Conservation (phyloP, 2,113 vertebrate genomes). For the Hoplias malabaricus region DNA sequence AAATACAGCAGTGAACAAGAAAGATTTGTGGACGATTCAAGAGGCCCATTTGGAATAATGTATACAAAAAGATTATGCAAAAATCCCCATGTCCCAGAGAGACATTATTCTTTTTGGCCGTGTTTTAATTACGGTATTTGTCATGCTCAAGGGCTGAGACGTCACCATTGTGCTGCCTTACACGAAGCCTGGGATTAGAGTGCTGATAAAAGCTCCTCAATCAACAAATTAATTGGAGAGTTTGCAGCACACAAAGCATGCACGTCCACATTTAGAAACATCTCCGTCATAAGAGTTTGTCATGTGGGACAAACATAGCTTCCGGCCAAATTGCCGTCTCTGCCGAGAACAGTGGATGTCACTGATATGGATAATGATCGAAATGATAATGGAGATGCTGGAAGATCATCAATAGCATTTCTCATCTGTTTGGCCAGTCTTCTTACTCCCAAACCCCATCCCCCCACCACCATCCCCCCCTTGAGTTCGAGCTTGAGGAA, state of each 20-base stretch:
- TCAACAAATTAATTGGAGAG: conserved; percentile 27
- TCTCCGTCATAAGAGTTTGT: conserved; percentile 14
- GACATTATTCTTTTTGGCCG: conserved; percentile 26
- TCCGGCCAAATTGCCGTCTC: conserved; percentile 8
- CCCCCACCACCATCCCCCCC: neutral
- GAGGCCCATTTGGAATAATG: conserved; percentile 9
- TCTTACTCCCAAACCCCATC: neutral
- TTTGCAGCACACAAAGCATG: conserved; percentile 2
- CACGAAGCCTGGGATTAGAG: conserved; percentile 33
- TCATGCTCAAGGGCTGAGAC: conserved; percentile 38
- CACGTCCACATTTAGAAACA: neutral
- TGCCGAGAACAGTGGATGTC: neutral
- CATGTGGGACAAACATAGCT: conserved; percentile 4
- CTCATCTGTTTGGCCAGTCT: conserved; percentile 3
- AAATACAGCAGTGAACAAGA: conserved; percentile 18
- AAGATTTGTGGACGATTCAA: too few relatives aligned
- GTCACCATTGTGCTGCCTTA: conserved; percentile 29
- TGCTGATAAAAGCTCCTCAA: conserved; percentile 11
- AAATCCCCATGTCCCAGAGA: conserved; percentile 20
- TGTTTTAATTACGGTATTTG: conserved; percentile 43
- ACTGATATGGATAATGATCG: conserved; percentile 20
- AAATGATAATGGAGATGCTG: conserved; percentile 31
- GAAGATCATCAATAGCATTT: conserved; percentile 11
- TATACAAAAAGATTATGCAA: conserved; percentile 20
- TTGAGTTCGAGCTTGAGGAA: conserved; percentile 1